phyloP scores from a whole-genome alignment of 2,888 invertebrate species.

The Gandaritis pyraliata region DNA sequence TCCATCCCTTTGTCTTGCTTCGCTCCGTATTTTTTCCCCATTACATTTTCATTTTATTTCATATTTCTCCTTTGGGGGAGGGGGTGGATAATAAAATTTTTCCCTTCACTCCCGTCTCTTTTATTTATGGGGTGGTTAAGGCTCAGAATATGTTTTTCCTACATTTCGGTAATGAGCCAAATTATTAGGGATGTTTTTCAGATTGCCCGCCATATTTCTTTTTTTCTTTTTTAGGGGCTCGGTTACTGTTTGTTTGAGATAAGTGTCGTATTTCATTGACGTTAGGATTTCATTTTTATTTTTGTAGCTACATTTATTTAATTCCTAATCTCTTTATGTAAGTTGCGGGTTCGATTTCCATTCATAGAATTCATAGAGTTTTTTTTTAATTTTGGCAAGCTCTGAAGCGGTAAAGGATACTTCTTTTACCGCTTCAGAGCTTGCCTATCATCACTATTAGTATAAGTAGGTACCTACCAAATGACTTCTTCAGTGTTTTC shows the following conservation, averaged over 20 bases:
- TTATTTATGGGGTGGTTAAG: conserved; percentile 80
- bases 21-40: conserved; percentile 82
- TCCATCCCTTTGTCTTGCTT: conserved; percentile 80
- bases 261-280: conserved; percentile 58
- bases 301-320: conserved; percentile 21
- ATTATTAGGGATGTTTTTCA: conserved; percentile 79
- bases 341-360: too few species aligned
- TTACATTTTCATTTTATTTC: conserved; percentile 85
- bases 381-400: too few species aligned
- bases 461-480: too few species aligned
- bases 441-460: too few species aligned
- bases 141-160: conserved; percentile 80
- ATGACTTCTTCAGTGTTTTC: too few species aligned
- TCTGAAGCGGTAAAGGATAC: too few species aligned
- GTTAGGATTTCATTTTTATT: conserved; percentile 43
- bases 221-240: conserved; percentile 44
- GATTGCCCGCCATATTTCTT: conserved; percentile 63
- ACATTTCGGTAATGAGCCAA: conserved; percentile 80
- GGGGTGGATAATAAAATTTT: conserved; percentile 79
- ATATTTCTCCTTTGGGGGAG: conserved; percentile 78
- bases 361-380: too few species aligned
- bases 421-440: too few species aligned
- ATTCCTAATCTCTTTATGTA: not conserved
- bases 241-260: conserved; percentile 62
- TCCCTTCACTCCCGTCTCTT: conserved; percentile 74